Base-by-base conservation (phyloP, 1,140 invertebrate species). In the Drosophila elegans region DNA sequence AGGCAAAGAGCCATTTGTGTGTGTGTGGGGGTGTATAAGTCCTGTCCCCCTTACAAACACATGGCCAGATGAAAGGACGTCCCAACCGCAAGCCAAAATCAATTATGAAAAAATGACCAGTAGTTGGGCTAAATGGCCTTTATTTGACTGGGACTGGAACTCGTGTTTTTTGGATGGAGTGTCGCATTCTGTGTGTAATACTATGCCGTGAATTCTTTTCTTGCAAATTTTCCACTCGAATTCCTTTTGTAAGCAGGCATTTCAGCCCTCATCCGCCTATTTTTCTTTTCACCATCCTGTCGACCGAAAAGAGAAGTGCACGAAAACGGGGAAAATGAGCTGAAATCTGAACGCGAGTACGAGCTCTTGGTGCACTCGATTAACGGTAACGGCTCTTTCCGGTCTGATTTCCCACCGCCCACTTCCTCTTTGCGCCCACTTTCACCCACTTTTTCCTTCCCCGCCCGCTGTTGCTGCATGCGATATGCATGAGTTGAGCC, bases 61-160 rank as follows among this genome's bases (percentile, higher is more conserved):
- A 69, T 36, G 42, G 42, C 9, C 52, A 55, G 38, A 64, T 74
- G 49, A 62, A 64, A 74, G 69, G 44, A 74, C 49, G 38, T 38
- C 39, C 34, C 12, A 16, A 63, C 39, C 45, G 38, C 61, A 66
- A 67, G 52, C 53, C 64, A 63, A 89, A 88, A 80, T 88, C 84
- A 88, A 88, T 88, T 89, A 88, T 84, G 84, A 69, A 78, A 83
- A 75, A 56, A 83, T 89, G 80, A 80, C 72, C 78, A 84, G 73
- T 89, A 89, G 84, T 88, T 89, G 54, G 46, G 57, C 71, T 80
- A 84, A 88, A 83, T 80, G 72, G 67, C 67, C 63, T 74, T 88
- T 83, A 67, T 69, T 67, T 6, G 52, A 42, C 16, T 39, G 21
- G 36, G 3, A 54, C 25, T 49, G 41, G 46, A 16, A 49, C n/a